Evolutionary conservation across 2,797 vertebrate species (phyloP).

Genomic region (Gymnothorax reevesii): DNA sequence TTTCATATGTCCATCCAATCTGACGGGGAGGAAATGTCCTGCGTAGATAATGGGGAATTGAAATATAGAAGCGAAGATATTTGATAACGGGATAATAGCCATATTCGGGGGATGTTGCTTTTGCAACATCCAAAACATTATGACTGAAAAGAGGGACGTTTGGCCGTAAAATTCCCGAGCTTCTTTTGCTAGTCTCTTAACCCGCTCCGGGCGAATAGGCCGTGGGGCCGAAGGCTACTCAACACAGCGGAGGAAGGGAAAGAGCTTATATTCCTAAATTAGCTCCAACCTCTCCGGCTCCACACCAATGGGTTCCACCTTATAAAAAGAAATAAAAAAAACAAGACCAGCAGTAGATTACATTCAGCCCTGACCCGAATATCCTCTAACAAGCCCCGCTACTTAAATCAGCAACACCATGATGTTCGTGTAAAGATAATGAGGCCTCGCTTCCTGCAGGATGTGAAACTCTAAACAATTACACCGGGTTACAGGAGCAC

Average conservation of each 20-base stretch:
- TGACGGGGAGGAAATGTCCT: not conserved
- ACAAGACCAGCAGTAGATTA: constrained; percentile 66
- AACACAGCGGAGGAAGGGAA: constrained; percentile 57
- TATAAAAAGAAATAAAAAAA: constrained; percentile 49
- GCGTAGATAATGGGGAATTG: not conserved
- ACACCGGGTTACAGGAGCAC: constrained; percentile 92
- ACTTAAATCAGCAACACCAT: constrained; percentile 86
- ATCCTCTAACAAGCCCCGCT: constrained; percentile 72
- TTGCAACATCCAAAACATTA: not conserved
- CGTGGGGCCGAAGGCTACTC: constrained; percentile 32
- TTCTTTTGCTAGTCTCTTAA: not conserved
- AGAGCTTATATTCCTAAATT: constrained; percentile 59
- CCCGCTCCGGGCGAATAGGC: not conserved
- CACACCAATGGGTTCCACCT: constrained; percentile 55
- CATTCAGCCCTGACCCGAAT: constrained; percentile 72
- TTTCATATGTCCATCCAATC: not conserved
- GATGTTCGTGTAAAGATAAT: constrained; percentile 95
- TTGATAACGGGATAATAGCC: not conserved
- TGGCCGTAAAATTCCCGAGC: not conserved
- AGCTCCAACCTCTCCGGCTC: constrained; percentile 39
- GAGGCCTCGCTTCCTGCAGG: constrained; percentile 83
- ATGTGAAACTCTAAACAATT: constrained; percentile 95
- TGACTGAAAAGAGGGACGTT: not conserved
- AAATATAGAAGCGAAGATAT: not conserved
- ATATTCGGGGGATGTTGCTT: not conserved